Evolutionary conservation across 1,140 invertebrate genomes (phyloP).

Genomic region (Bombus waltoni): DNA sequence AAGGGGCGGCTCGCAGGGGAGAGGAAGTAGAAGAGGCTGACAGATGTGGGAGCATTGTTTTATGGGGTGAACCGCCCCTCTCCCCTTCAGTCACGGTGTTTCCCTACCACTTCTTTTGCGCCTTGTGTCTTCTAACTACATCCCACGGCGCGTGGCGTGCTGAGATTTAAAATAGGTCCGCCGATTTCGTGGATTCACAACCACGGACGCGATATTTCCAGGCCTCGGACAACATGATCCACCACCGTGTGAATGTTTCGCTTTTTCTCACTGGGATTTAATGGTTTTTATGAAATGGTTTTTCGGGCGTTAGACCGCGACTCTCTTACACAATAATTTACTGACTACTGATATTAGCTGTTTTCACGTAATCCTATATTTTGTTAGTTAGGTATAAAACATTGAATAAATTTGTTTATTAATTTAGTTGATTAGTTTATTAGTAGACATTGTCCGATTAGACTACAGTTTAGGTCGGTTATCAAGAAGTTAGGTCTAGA

Average conservation of each 20-base stretch:
- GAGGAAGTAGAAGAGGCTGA: constrained; percentile 82
- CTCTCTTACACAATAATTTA: background rate
- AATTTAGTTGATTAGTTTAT: too few relatives aligned
- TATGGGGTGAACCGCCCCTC: constrained; percentile 74
- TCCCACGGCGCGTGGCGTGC: constrained; percentile 74
- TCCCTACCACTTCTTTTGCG: constrained; percentile 45
- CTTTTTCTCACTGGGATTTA: background rate
- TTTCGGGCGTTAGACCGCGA: background rate
- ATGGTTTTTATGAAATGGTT: background rate
- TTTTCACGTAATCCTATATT: too few relatives aligned
- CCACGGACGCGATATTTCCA: constrained; percentile 55
- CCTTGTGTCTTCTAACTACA: constrained; percentile 61
- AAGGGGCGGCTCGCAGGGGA: constrained; percentile 75
- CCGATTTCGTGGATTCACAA: constrained; percentile 75
- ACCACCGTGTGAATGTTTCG: constrained; percentile 55
- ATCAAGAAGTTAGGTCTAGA: too few relatives aligned
- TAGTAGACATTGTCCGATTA: too few relatives aligned
- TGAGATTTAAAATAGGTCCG: constrained; percentile 80
- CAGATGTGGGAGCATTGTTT: constrained; percentile 84
- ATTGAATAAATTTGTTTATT: too few relatives aligned
- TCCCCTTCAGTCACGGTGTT: constrained; percentile 45
- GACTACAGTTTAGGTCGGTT: too few relatives aligned
- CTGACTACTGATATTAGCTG: too few relatives aligned
- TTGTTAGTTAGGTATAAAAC: too few relatives aligned
- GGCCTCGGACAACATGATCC: constrained; percentile 31